Evolutionary conservation across 2,113 vertebrate genomes (phyloP).

Genomic region (Tupaia tana): DNA sequence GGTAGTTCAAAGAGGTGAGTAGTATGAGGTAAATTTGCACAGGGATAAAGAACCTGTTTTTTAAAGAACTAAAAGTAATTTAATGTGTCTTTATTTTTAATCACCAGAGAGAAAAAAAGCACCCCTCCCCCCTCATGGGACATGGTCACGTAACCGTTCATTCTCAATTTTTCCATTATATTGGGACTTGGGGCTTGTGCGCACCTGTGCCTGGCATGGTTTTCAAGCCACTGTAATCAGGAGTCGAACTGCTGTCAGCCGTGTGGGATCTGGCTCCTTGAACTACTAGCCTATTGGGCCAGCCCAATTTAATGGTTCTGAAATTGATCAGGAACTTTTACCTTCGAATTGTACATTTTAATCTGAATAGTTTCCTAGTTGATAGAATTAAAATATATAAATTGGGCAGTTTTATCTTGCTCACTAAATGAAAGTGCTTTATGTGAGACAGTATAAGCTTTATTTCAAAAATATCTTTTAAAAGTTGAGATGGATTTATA

Average conservation of each 20-base stretch:
- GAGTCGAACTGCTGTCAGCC: no score
- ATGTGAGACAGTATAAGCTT: not conserved
- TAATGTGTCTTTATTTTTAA: not conserved
- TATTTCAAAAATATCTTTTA: not conserved
- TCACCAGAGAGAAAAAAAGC: no score
- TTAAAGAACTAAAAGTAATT: not conserved
- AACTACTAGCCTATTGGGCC: no score
- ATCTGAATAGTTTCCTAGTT: slow-evolving; percentile 7
- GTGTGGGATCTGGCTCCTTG: no score
- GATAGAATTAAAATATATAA: not conserved
- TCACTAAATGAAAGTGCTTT: not conserved
- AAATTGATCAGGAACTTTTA: not conserved
- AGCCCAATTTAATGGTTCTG: not conserved
- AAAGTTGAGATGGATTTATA: not conserved
- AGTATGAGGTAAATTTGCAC: not conserved
- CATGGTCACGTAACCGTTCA: no score
- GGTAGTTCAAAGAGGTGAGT: not conserved
- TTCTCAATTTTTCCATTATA: no score
- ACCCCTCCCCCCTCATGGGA: no score
- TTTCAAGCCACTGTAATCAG: no score
- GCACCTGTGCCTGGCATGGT: no score
- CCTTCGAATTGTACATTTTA: not conserved
- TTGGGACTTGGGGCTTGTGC: no score
- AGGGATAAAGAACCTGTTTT: not conserved
- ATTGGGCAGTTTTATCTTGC: slow-evolving; percentile 28